Conservation (phyloP, 2,113 vertebrate species). For the Numida meleagris region DNA sequence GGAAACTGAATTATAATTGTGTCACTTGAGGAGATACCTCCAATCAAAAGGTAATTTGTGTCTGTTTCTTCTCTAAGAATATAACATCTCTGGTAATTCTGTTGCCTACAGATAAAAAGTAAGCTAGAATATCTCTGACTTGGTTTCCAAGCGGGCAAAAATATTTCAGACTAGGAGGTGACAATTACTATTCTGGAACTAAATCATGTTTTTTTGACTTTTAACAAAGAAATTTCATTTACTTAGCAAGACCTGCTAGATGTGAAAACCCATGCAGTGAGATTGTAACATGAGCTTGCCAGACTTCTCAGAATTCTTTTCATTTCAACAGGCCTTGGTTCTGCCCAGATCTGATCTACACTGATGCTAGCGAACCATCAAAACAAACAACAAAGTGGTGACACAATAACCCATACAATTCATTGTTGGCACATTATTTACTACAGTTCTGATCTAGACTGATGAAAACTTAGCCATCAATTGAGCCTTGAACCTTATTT, state of each 20-base stretch:
- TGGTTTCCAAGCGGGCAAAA: background rate
- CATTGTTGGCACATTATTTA: background rate
- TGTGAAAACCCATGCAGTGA: background rate
- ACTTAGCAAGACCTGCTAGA: background rate
- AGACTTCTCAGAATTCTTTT: background rate
- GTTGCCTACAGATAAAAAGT: background rate
- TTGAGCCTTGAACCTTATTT: background rate
- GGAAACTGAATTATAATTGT: background rate
- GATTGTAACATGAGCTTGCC: background rate
- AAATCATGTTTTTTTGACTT: background rate
- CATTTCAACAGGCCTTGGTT: background rate
- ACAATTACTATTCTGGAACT: background rate
- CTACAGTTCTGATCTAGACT: background rate
- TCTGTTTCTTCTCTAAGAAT: background rate
- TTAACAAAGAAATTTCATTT: background rate
- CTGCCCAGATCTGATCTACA: background rate
- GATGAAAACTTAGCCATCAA: background rate
- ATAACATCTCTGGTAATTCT: background rate
- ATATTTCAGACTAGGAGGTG: background rate
- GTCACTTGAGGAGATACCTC: background rate
- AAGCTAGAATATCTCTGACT: background rate
- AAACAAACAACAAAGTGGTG: background rate
- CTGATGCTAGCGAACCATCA: background rate
- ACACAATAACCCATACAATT: accelerated
- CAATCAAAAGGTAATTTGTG: background rate